Conservation (phyloP, 1,140 invertebrate genomes). For the Heterodera carotae region DNA sequence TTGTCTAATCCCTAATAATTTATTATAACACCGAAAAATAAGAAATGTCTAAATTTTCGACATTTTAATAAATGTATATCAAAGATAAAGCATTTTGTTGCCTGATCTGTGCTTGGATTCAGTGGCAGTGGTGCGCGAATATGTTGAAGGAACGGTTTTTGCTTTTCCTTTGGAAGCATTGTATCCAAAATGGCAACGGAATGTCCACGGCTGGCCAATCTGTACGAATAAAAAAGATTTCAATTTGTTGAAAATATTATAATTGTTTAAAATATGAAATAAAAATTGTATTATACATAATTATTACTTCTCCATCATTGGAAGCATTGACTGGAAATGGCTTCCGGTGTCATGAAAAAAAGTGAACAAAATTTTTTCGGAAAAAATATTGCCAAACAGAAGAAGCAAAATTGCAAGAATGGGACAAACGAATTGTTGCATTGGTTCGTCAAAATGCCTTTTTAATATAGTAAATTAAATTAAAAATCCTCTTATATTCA, state of each 20-base stretch:
- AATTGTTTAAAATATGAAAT: background rate
- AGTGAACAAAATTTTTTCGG: slow-evolving; percentile 22
- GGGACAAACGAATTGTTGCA: no score
- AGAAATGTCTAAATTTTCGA: no score
- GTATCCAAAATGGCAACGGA: slow-evolving; percentile 24
- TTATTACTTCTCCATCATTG: slow-evolving; percentile 21
- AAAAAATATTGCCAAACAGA: no score
- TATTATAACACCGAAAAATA: no score
- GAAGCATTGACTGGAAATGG: slow-evolving; percentile 22
- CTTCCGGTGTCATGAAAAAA: slow-evolving; percentile 22
- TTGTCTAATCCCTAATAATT: no score
- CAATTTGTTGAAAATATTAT: no score
- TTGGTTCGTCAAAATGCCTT: no score
- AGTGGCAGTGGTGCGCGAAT: slow-evolving; percentile 1
- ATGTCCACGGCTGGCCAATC: slow-evolving; percentile 18
- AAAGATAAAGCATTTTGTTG: no score
- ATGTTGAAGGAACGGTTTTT: background rate
- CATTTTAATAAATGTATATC: no score
- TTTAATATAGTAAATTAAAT: no score
- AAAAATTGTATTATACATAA: background rate
- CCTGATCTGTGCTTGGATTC: background rate
- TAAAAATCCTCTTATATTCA: no score
- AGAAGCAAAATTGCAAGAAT: no score
- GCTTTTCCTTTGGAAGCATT: slow-evolving; percentile 6
- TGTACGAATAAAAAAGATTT: background rate